Evolutionary conservation across 2,113 vertebrate genomes (phyloP), one percentile per base, ranked within the genome.

Genomic region (Oostethus manadensis): DNA sequence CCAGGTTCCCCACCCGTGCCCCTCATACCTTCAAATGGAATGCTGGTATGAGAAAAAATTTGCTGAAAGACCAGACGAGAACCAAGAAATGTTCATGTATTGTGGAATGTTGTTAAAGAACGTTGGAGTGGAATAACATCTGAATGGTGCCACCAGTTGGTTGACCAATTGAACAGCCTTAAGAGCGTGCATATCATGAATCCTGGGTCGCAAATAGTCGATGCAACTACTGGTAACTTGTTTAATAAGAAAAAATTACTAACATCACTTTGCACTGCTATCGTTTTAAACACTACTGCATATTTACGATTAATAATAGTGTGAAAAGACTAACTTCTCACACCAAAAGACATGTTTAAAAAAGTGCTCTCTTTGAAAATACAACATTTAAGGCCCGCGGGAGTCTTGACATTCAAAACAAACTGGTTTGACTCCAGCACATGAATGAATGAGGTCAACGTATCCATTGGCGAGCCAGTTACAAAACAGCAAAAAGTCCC

Each of bases 31-130:
- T 20, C 42, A 59, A 72, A 65, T 63, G 71, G 59, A 62, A 17
- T 49, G 75, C 75, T 73, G 71, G 67, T 45, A 60, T 8, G 2
- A 51, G 21, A 20, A 40, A 58, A 68, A n/a, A n/a, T n/a, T n/a
- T 53, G 73, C 56, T 68, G 66, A 79, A 73, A 75, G 61, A 64
- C 8, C n/a, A n/a, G n/a, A n/a, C n/a, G n/a, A n/a, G n/a, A n/a
- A n/a, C n/a, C n/a, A n/a, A n/a, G n/a, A n/a, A n/a, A n/a, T n/a
- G n/a, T n/a, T n/a, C n/a, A n/a, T n/a, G n/a, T n/a, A n/a, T n/a
- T n/a, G n/a, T n/a, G n/a, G n/a, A n/a, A n/a, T n/a, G n/a, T n/a
- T n/a, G n/a, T n/a, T n/a, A n/a, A n/a, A n/a, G n/a, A n/a, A n/a
- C n/a, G n/a, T n/a, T n/a, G n/a, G n/a, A n/a, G n/a, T n/a, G n/a